phyloP scores from a whole-genome alignment of 2,113 vertebrate species.

The Erinaceus europaeus region DNA sequence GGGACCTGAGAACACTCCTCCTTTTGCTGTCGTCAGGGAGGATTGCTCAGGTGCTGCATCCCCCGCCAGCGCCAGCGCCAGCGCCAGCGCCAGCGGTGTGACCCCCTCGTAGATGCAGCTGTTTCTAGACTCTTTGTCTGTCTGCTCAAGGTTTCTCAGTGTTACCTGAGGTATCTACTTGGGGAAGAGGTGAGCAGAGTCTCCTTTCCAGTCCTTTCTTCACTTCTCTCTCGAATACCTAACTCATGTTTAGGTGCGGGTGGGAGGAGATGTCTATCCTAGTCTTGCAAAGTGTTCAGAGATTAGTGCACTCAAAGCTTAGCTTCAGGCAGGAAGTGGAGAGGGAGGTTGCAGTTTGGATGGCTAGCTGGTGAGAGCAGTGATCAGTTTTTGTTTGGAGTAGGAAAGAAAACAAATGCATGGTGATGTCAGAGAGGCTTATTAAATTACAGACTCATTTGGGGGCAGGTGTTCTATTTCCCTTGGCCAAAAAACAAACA shows the following conservation, averaged over 20 bases:
- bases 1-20: background rate
- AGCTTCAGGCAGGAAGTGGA: background rate
- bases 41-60: background rate
- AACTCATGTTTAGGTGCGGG: background rate
- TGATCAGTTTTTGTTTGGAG: constrained; percentile 11
- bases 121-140: too few relatives aligned
- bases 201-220: background rate
- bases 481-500: background rate
- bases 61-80: background rate
- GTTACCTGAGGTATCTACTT: background rate
- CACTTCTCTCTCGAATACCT: background rate
- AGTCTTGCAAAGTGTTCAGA: background rate
- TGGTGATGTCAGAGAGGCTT: constrained; percentile 4
- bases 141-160: background rate
- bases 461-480: constrained; percentile 14
- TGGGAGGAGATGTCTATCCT: background rate
- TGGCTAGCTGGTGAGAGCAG: background rate
- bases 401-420: background rate
- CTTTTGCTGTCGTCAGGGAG: constrained; percentile 21
- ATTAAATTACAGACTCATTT: background rate
- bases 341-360: background rate
- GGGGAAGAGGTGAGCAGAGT: background rate
- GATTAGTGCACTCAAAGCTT: background rate
- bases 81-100: too few relatives aligned
- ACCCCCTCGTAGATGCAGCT: too few relatives aligned